phyloP scores from a whole-genome alignment of 1,140 invertebrate genomes.

The Armadillidium nasatum region DNA sequence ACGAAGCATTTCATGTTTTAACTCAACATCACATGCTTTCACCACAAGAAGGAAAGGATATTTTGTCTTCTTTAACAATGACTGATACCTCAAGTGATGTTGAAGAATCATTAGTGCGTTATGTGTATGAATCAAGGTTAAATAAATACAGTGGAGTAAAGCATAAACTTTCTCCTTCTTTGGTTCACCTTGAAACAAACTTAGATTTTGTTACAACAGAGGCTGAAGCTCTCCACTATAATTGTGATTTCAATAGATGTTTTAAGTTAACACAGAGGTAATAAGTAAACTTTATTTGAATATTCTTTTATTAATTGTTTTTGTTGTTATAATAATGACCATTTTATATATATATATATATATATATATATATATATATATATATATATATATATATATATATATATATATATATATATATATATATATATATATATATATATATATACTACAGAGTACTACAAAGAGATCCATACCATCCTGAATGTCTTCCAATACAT shows the following conservation, averaged over 20 bases:
- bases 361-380: too few relatives aligned
- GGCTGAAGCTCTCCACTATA: slow-evolving; percentile 78
- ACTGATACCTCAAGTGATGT: slow-evolving; percentile 48
- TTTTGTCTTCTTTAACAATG: neutral
- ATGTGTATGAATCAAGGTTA: slow-evolving; percentile 69
- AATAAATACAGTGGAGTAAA: slow-evolving; percentile 63
- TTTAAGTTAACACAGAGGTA: slow-evolving; percentile 69
- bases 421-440: too few relatives aligned
- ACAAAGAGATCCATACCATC: slow-evolving; percentile 80
- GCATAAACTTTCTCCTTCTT: slow-evolving; percentile 44
- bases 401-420: too few relatives aligned
- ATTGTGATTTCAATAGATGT: slow-evolving; percentile 76
- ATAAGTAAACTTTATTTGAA: slow-evolving; percentile 57
- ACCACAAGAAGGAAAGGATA: slow-evolving; percentile 61
- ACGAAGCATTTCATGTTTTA: slow-evolving; percentile 83
- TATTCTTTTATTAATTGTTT: too few relatives aligned
- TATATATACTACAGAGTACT: too few relatives aligned
- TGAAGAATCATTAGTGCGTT: slow-evolving; percentile 59
- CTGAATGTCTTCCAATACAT: slow-evolving; percentile 75
- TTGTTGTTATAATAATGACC: too few relatives aligned
- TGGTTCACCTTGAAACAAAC: slow-evolving; percentile 42
- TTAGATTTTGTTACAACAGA: slow-evolving; percentile 69
- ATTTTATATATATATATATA: too few relatives aligned
- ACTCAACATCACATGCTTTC: slow-evolving; percentile 90
- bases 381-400: too few relatives aligned